Evolutionary conservation across 2,797 vertebrate genomes (phyloP).

Genomic region (Pagetopsis macropterus): DNA sequence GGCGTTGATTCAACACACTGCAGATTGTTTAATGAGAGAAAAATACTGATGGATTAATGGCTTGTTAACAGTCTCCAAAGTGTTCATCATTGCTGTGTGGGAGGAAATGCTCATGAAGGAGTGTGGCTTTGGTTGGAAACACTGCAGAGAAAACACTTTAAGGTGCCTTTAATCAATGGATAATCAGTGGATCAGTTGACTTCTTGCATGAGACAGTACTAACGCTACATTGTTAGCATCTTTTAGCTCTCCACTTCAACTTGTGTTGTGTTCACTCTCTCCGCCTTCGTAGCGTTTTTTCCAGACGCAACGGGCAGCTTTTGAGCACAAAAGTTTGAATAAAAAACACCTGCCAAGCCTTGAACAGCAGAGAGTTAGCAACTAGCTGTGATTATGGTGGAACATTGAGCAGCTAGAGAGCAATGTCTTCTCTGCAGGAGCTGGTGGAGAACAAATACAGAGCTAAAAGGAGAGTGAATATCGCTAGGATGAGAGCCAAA

Average conservation of each 20-base stretch:
- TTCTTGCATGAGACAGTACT: too few species aligned
- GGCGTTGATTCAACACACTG: too few species aligned
- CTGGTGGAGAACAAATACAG: conserved; percentile 8
- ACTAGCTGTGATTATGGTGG: background rate
- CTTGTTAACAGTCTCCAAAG: background rate
- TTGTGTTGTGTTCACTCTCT: background rate
- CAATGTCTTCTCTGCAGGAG: background rate
- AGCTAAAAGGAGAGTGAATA: background rate
- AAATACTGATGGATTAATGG: background rate
- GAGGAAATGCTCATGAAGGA: background rate
- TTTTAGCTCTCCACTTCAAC: background rate
- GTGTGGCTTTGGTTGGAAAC: background rate
- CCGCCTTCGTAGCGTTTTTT: background rate
- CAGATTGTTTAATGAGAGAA: too few species aligned
- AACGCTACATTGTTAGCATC: background rate
- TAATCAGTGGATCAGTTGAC: background rate
- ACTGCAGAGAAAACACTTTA: background rate
- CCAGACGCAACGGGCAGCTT: background rate
- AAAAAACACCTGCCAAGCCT: background rate
- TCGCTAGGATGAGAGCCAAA: background rate
- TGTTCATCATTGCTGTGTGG: background rate
- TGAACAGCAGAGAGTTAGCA: background rate
- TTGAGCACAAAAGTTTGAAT: background rate
- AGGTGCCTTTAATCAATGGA: background rate
- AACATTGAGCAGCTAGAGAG: conserved; percentile 10